Percentiles rank a stretch among this genome's conserved stretches.
Evolutionary conservation across 1,140 invertebrate genomes (phyloP).

Genomic region (Chelonus insularis): DNA sequence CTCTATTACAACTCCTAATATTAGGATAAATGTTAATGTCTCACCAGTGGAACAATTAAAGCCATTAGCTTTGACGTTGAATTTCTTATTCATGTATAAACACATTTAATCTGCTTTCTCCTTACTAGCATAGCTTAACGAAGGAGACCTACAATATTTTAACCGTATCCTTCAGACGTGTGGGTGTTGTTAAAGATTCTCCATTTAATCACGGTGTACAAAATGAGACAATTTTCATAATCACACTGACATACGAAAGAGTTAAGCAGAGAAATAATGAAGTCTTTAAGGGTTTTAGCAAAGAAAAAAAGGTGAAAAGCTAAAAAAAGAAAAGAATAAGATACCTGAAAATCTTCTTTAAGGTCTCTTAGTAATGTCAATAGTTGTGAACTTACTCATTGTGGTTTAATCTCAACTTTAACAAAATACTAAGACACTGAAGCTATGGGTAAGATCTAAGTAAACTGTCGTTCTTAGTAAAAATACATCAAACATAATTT

Average conservation of each 20-base stretch:
- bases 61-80: too few relatives aligned
- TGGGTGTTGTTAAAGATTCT: too few relatives aligned
- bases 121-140: too few relatives aligned
- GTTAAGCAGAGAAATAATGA: background rate
- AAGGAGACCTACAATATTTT: too few relatives aligned
- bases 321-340: background rate
- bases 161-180: too few relatives aligned
- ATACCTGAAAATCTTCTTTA: background rate
- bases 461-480: background rate
- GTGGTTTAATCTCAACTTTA: slow-evolving; percentile 21
- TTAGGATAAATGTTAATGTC: background rate
- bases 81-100: too few relatives aligned
- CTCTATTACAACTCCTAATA: background rate
- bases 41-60: background rate
- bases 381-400: slow-evolving; percentile 6
- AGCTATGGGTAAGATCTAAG: background rate
- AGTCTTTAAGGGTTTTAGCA: background rate
- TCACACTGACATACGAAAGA: too few relatives aligned
- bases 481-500: too few relatives aligned
- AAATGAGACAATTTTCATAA: too few relatives aligned
- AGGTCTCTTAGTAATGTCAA: slow-evolving; percentile 3
- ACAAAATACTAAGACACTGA: background rate
- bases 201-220: too few relatives aligned
- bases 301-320: background rate
- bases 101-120: too few relatives aligned